Evolutionary conservation across 2,797 vertebrate species (phyloP), one percentile per base, ranked within the genome.

Genomic region (Falco cherrug): DNA sequence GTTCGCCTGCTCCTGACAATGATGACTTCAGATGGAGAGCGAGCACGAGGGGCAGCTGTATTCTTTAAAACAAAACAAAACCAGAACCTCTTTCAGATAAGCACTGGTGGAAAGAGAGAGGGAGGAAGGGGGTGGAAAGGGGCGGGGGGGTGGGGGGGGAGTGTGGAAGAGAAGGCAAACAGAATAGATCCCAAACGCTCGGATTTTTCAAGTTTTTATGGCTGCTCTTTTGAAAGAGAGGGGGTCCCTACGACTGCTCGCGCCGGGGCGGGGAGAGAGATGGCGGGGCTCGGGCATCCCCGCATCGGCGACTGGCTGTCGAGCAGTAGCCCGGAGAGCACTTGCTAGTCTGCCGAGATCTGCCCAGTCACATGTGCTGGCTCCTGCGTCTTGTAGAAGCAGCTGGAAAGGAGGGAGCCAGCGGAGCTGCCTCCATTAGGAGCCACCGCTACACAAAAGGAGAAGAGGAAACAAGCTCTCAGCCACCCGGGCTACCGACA

Each of bases 381-480:
- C 87, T 94, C 90, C 91, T 74, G 93, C 65, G 90, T 94, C 96
- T 90, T 29, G 92, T 84, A 93, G 93, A 97, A 97, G 91, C 93
- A 95, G 94, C 94, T 96, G 94, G 96, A 97, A 96, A 94, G 92
- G 89, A 89, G 92, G 88, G 90, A 97, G 95, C 89, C 94, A 61
- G 83, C 56, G 28, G 81, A 95, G 87, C 90, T 53, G 92, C 95
- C 96, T 96, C 93, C 92, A 95, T 95, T 94, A 94, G 93, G 86
- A 94, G 94, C 94, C 28, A 91, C 75, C 60, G 87, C 93, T 24
- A 96, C 93, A 96, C 91, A 94, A 95, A 90, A 96, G 97, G 92
- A 97, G 93, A 73, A 82, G 93, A 95, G 89, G 86, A 94, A 95
- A 92, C 87, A 22, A 82, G 81, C 90, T 33, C 85, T n/a, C 45